Base-by-base conservation (phyloP, 2,888 invertebrate genomes). In the Romanomermis culicivorax region DNA sequence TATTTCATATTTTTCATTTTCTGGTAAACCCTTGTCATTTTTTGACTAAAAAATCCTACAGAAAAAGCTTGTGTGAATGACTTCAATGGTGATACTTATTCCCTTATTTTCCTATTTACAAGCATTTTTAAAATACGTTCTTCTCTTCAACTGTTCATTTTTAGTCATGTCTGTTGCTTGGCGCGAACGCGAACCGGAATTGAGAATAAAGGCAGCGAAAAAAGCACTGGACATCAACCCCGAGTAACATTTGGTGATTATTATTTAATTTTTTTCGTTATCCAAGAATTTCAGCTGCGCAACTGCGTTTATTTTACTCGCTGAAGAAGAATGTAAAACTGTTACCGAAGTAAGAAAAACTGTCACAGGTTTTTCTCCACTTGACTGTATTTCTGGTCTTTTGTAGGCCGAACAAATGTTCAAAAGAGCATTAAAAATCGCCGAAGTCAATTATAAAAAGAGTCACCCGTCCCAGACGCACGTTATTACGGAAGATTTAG, bases 271-370 rank as follows among this genome's bases (percentile, higher is more conserved):
- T 52, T 25, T n/a, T 58, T 36, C 17, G 17, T 11, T 36, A 36
- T 36, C 17, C 7, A 61, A 63, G 29, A 64, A 62, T 55, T 60
- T 56, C 60, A 73, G 74, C 51, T 93, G 91, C 75, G 86, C 89
- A 0, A 82, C 91, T 27, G 93, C 95, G 25, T 81, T 88, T 67
- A 86, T 95, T 65, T 75, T 95, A 61, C 74, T 95, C 42, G 93
- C 93, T 2, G 95, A 95, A 73, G 95, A 95, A 72, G 91, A 93
- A 71, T 84, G 88, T 30, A 82, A 85, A 58, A 88, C 87, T 24
- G 88, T 95, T 59, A 69, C 79, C 4, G 91, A 93, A 69, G 71
- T 71, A 27, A 64, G 64, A 56, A 56, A 54, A 23, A 59, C 63
- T 57, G 53, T 68, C 61, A 57, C 63, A 57, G 3, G 23, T 30